Evolutionary conservation across 2,888 invertebrate genomes (phyloP), one percentile per base, ranked within the genome.

Genomic region (Trimorus sp.): DNA sequence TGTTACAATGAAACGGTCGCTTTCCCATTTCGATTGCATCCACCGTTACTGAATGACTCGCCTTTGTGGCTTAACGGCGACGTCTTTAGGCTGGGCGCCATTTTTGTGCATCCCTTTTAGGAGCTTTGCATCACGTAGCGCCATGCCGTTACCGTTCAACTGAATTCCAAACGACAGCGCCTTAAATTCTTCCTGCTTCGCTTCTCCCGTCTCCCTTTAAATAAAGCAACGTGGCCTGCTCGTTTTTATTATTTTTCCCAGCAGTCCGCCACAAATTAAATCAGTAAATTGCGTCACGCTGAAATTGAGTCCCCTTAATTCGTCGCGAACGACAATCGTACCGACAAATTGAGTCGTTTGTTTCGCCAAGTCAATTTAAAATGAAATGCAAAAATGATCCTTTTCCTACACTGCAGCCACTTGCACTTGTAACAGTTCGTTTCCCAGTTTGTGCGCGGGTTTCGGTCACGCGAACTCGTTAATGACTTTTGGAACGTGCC

Each of bases 1-100:
- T 73, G 82, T 79, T 75, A 71, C 75, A 76, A 70, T 65, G 74
- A 75, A 82, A 79, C 76, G 82, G 82, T 76, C 68, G 76, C 76
- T 66, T 79, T 79, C 79, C 82, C 70, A 77, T 79, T 79, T 73
- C 60, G 69, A 76, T 73, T 63, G 45, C 75, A 68, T 66, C 76
- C 75, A 76, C 79, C 79, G 82, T 82, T 82, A 82, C 59, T 65
- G 66, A 78, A 75, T 75, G 70, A 74, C 73, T 81, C 37, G 56
- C 48, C 70, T 63, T 59, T 71, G 77, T 56, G 63, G 62, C 68
- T 68, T 70, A 76, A 76, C 81, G 51, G 71, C 68, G 49, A 73
- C 40, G 76, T 68, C 82, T 82, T 76, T 73, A 53, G 74, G 69
- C 66, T 58, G 76, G 38, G 36, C 54, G 58, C 53, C 68, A 77